A percentile compares a stretch with the other conserved stretches of the same genome.
Conservation (phyloP, 2,113 vertebrate genomes). For the Castor canadensis region DNA sequence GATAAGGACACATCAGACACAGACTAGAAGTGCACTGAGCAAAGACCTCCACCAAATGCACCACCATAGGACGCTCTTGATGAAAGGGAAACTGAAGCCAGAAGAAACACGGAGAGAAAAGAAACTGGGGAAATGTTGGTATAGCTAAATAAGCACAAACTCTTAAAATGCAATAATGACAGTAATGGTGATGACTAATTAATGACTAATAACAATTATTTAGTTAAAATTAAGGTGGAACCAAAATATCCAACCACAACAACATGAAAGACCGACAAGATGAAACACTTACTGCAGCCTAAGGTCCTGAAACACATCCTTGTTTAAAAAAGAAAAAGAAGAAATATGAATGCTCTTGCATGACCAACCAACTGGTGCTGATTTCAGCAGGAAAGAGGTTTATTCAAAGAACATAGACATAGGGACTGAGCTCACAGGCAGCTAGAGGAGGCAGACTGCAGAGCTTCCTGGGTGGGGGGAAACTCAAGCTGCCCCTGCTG, state of each 20-base stretch:
- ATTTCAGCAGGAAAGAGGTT: neutral
- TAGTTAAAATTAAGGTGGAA: neutral
- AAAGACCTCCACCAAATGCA: neutral
- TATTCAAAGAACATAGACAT: neutral
- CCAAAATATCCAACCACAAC: neutral
- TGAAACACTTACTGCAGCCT: neutral
- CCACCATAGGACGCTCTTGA: neutral
- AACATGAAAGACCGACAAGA: neutral
- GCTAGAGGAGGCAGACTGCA: neutral
- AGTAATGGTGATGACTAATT: neutral
- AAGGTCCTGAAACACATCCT: neutral
- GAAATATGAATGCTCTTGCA: neutral
- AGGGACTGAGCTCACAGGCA: neutral
- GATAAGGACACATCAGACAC: neutral
- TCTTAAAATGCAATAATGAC: neutral
- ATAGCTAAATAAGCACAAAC: neutral
- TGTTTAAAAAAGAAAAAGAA: neutral
- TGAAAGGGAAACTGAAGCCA: neutral
- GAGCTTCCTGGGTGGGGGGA: neutral
- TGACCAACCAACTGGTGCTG: neutral
- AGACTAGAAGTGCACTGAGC: rapidly evolving
- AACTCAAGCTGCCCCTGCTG: neutral
- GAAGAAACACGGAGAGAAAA: neutral
- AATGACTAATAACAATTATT: neutral
- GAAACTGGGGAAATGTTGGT: neutral